Evolutionary conservation across 92 coral and sea anemone genomes (phyloP).

Genomic region (Phenganax subtilis): DNA sequence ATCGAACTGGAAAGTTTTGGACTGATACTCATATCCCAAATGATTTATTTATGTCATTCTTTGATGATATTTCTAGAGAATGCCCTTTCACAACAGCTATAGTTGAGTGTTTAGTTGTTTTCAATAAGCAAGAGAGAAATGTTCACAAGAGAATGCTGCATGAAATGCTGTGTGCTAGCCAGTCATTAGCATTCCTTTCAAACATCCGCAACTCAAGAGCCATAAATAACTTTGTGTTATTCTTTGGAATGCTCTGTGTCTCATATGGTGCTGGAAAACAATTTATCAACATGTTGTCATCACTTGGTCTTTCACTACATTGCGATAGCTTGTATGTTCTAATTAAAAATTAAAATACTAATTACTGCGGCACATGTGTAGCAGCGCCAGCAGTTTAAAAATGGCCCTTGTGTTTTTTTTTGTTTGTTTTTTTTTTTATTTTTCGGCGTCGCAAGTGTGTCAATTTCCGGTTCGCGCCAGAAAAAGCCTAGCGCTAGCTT

Average conservation of each 20-base stretch:
- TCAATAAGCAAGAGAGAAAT: slow-evolving; percentile 11
- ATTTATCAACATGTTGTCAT: slow-evolving; percentile 20
- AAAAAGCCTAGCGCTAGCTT: no score
- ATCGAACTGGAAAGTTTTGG: slow-evolving; percentile 26
- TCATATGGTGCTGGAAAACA: slow-evolving; percentile 27
- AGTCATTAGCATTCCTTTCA: slow-evolving; percentile 13
- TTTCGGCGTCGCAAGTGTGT: no score
- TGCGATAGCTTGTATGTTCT: slow-evolving; percentile 13
- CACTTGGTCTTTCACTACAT: slow-evolving; percentile 28
- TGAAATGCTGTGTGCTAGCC: slow-evolving; percentile 23
- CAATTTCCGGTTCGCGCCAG: no score
- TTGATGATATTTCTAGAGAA: slow-evolving; percentile 2
- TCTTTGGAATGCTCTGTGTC: slow-evolving; percentile 22
- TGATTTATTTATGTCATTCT: slow-evolving; percentile 10
- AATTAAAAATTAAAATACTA: background rate
- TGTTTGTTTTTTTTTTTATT: no score
- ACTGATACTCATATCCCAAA: background rate
- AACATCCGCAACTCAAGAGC: slow-evolving; percentile 26
- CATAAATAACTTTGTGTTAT: slow-evolving; percentile 16
- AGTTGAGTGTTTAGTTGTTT: slow-evolving; percentile 17
- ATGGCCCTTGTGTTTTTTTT: no score
- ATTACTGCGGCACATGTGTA: background rate
- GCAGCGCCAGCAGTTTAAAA: no score
- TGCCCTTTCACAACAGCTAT: slow-evolving; percentile 5
- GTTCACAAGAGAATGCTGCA: slow-evolving; percentile 7